phyloP scores from a whole-genome alignment of 2,888 invertebrate species.

The Acanthosepion lycidas region DNA sequence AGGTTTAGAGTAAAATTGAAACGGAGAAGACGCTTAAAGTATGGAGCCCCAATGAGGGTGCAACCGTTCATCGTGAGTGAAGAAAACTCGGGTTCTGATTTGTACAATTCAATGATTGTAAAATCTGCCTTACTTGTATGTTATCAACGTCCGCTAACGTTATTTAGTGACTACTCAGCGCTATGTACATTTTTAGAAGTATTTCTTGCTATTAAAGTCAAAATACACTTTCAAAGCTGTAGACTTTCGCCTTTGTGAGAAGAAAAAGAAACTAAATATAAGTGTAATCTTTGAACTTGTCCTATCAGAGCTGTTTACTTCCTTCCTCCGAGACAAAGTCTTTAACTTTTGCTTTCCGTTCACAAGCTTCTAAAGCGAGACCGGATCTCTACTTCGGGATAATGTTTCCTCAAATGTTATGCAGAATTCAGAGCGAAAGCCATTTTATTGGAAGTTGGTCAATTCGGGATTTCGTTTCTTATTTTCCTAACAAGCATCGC shows the following conservation, averaged over 20 bases:
- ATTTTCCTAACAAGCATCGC: neutral
- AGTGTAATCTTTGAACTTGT: neutral
- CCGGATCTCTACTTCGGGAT: slow-evolving; percentile 22
- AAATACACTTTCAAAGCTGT: neutral
- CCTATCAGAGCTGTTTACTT: neutral
- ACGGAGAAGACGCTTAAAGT: too few species aligned
- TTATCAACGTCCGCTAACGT: too few species aligned
- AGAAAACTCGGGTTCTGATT: too few species aligned
- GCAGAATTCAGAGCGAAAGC: neutral
- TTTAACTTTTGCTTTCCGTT: neutral
- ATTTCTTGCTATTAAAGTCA: neutral
- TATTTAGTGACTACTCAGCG: too few species aligned
- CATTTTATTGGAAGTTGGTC: neutral
- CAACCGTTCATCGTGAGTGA: too few species aligned
- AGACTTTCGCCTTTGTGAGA: neutral
- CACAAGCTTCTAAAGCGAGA: neutral
- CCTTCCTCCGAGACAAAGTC: neutral
- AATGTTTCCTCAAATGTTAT: neutral
- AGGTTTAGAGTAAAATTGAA: too few species aligned
- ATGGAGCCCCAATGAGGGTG: too few species aligned
- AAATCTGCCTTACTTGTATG: too few species aligned
- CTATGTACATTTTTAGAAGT: too few species aligned
- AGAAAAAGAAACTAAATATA: neutral
- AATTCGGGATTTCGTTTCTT: neutral
- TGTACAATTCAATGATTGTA: too few species aligned